These are phyloP conservation scores for Pandion haliaetus DNA, from an alignment of 2,113 vertebrate species.

Conservation along the genomic window DNA sequence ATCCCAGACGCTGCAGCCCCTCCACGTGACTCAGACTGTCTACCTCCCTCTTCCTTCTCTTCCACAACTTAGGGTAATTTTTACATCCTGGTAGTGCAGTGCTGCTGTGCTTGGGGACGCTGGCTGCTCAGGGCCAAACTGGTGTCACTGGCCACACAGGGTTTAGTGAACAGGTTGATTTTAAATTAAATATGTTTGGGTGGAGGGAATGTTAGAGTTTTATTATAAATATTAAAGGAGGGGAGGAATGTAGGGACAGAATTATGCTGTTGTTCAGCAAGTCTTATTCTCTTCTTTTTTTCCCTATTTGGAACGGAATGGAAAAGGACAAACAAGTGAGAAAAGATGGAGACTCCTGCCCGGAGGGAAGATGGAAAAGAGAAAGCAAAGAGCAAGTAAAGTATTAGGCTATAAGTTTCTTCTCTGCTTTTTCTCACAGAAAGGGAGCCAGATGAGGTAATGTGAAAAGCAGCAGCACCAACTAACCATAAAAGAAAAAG, in stretches of 20 bases:
- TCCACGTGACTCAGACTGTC: accelerated
- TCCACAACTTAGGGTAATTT: background rate
- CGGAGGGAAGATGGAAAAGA: background rate
- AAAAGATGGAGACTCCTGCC: background rate
- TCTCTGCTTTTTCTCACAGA: conserved; percentile 33
- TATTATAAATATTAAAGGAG: background rate
- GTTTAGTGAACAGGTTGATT: background rate
- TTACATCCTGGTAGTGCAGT: accelerated
- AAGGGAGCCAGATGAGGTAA: conserved; percentile 23
- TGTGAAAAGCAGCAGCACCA: conserved; percentile 31
- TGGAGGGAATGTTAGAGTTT: background rate
- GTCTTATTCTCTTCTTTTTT: background rate
- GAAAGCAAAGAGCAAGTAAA: background rate
- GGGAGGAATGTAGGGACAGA: background rate
- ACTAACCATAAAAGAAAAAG: conserved; percentile 49
- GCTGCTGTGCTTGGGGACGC: background rate
- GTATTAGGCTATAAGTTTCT: background rate
- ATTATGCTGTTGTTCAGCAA: background rate
- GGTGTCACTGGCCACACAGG: accelerated
- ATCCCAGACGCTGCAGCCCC: accelerated
- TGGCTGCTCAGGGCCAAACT: background rate
- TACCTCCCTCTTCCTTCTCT: background rate
- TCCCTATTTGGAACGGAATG: background rate
- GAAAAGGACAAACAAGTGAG: background rate
- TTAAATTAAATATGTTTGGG: background rate